Percentiles rank a stretch among this genome's conserved stretches.
These are phyloP conservation scores for Platygyra sinensis DNA, from an alignment of 64 coral and sea anemone genomes.

Conservation along the genomic window DNA sequence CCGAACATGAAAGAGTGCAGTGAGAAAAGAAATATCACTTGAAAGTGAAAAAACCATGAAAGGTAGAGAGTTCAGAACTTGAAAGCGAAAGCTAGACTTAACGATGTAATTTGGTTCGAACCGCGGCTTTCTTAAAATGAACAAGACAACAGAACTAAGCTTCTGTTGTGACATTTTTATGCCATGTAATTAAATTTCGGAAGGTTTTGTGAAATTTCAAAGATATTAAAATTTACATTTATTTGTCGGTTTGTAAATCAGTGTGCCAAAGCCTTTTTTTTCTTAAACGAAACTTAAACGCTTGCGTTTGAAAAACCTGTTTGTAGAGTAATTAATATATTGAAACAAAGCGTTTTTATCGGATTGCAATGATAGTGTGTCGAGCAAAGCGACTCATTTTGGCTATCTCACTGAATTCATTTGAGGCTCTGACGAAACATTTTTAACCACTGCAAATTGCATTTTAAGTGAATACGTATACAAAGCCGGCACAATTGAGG, in stretches of 20 bases:
- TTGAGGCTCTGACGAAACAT: constrained; percentile 26
- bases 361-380: not conserved
- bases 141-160: not conserved
- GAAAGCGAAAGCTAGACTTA: not conserved
- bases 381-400: not conserved
- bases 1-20: not conserved
- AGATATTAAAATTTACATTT: constrained; percentile 49
- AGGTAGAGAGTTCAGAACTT: not conserved
- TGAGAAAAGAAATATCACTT: constrained; percentile 27
- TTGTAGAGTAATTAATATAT: not conserved
- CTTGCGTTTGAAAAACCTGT: not conserved
- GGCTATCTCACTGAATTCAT: constrained; percentile 36
- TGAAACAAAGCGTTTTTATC: constrained; percentile 33
- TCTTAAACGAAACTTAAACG: not conserved
- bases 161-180: constrained; percentile 24
- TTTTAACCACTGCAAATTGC: constrained; percentile 73
- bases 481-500: constrained; percentile 73
- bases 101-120: not conserved
- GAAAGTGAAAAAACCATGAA: constrained; percentile 16
- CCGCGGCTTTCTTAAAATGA: not conserved
- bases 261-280: not conserved
- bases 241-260: constrained; percentile 11
- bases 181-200: constrained; percentile 44
- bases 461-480: constrained; percentile 96
- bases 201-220: constrained; percentile 41